Percentiles rank a stretch among this genome's conserved stretches.
Conservation (phyloP, 2,888 invertebrate genomes). For the Drymonia ruficornis region DNA sequence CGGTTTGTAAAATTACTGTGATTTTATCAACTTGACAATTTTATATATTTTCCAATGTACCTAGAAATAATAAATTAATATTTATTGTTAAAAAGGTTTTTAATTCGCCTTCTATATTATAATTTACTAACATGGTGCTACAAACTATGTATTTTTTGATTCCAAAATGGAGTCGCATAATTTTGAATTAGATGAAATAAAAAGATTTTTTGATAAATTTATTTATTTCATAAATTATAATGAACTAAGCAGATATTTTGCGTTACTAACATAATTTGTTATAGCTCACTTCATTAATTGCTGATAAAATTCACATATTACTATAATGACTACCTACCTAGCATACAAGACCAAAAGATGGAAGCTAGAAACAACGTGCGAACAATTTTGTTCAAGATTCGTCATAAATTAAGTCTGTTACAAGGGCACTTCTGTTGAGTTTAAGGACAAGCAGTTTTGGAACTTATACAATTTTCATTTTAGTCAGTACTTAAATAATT, state of each 20-base stretch:
- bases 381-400: neutral
- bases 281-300: conserved; percentile 34
- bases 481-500: neutral
- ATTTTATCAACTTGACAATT: conserved; percentile 49
- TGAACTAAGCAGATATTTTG: conserved; percentile 57
- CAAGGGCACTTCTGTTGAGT: conserved; percentile 8
- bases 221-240: conserved; percentile 59
- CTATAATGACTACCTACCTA: neutral
- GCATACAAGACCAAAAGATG: neutral
- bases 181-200: conserved; percentile 9
- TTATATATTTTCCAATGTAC: conserved; percentile 53
- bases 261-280: conserved; percentile 34
- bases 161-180: neutral
- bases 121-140: too few relatives aligned
- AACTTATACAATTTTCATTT: neutral
- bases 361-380: neutral
- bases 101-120: conserved; percentile 14
- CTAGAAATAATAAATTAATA: conserved; percentile 47
- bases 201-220: conserved; percentile 28
- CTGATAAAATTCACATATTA: conserved; percentile 1
- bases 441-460: neutral
- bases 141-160: too few relatives aligned
- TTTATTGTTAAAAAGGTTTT: conserved; percentile 53
- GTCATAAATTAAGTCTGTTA: conserved; percentile 1
- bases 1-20: conserved; percentile 50